These are phyloP conservation scores for Phenganax stokvisi DNA, from an alignment of 92 coral and sea anemone species.

Conservation along the genomic window DNA sequence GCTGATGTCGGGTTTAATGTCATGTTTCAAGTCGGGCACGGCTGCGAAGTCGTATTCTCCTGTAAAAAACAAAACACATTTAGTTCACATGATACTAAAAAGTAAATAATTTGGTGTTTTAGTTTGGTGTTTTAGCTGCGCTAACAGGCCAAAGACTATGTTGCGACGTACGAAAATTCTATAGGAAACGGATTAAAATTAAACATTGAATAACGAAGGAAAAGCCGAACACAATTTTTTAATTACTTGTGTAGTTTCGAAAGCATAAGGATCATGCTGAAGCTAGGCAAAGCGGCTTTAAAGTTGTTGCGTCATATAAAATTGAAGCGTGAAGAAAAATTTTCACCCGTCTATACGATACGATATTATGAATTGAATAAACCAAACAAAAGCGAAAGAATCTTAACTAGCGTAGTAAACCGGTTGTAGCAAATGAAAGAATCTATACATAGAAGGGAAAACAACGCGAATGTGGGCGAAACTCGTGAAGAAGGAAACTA, in stretches of 20 bases:
- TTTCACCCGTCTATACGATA: neutral
- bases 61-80: slow-evolving; percentile 45
- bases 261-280: neutral
- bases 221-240: slow-evolving; percentile 6
- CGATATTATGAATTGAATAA: neutral
- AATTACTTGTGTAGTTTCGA: neutral
- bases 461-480: slow-evolving; percentile 50
- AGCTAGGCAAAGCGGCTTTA: neutral
- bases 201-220: neutral
- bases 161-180: no score
- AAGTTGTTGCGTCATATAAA: slow-evolving; percentile 9
- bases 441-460: slow-evolving; percentile 43
- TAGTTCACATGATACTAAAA: neutral
- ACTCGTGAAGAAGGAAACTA: slow-evolving; percentile 57
- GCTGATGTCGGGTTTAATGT: slow-evolving; percentile 70
- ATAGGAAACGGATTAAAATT: no score
- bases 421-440: slow-evolving; percentile 20
- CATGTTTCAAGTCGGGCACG: slow-evolving; percentile 94
- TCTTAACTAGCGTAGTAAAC: neutral
- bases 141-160: no score
- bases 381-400: neutral
- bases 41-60: slow-evolving; percentile 93
- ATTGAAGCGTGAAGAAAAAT: neutral
- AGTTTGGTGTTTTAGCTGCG: no score
- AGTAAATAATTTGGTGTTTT: no score